phyloP scores from a whole-genome alignment of 2,888 invertebrate genomes.

The Osedax frankpressi region DNA sequence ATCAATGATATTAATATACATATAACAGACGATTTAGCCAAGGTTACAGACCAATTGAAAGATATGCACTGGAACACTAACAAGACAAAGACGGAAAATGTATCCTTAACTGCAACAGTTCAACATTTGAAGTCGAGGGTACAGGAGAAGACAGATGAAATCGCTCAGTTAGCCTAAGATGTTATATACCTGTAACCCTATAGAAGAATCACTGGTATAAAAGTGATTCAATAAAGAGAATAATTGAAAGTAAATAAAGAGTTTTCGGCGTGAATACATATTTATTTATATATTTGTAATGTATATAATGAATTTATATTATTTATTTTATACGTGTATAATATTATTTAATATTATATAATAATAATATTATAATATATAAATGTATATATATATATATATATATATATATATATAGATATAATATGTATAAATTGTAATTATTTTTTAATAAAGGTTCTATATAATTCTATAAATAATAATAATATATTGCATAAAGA shows the following conservation, averaged over 20 bases:
- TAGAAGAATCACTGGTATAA: too few relatives aligned
- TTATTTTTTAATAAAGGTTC: too few relatives aligned
- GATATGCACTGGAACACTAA: not conserved
- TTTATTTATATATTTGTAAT: too few relatives aligned
- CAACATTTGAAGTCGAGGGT: not conserved
- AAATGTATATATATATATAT: not conserved
- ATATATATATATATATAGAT: not conserved
- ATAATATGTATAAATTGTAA: not conserved
- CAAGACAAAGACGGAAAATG: constrained; percentile 3
- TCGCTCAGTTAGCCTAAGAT: too few relatives aligned
- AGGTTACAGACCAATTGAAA: constrained; percentile 9
- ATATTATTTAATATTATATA: not conserved
- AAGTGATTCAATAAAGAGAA: too few relatives aligned
- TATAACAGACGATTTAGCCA: constrained; percentile 2
- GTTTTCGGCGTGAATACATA: too few relatives aligned
- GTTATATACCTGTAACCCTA: too few relatives aligned
- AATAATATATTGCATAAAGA: constrained; percentile 20
- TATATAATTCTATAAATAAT: too few relatives aligned
- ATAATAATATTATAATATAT: not conserved
- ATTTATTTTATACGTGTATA: not conserved
- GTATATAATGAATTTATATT: too few relatives aligned
- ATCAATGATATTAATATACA: too few relatives aligned
- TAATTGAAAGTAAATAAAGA: too few relatives aligned
- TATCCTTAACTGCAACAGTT: not conserved
- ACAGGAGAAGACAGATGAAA: not conserved